Evolutionary conservation across 2,113 vertebrate genomes (phyloP).

Genomic region (Ploceus nigricollis): DNA sequence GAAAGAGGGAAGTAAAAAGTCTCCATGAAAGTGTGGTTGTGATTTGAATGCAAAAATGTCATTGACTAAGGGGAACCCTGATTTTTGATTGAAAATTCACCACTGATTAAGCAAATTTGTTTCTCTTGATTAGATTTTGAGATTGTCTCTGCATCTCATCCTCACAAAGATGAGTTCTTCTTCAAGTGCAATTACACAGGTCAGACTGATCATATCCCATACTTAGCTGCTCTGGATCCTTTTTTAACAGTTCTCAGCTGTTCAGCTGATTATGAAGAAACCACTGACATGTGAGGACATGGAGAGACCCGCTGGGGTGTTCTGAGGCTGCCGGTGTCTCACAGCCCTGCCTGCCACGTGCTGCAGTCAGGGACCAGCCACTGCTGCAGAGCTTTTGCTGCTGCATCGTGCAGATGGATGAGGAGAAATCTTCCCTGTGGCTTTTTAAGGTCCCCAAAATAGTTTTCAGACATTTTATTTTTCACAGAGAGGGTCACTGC

Average conservation of each 20-base stretch:
- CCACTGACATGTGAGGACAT: neutral
- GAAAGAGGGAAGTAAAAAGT: neutral
- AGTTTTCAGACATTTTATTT: neutral
- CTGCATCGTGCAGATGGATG: accelerated
- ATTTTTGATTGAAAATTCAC: neutral
- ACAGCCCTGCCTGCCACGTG: neutral
- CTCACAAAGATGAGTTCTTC: neutral
- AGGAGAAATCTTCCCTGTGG: neutral
- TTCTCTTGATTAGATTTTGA: neutral
- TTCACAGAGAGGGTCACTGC: neutral
- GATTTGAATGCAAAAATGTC: neutral
- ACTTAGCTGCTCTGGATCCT: neutral
- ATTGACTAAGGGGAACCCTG: neutral
- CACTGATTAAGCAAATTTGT: neutral
- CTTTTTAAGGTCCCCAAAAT: neutral
- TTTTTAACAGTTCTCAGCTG: neutral
- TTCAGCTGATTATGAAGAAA: neutral
- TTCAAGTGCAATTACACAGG: neutral
- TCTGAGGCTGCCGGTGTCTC: neutral
- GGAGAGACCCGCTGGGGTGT: neutral
- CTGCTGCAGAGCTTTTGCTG: neutral
- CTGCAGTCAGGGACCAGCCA: accelerated
- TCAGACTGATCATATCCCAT: neutral
- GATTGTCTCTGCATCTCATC: neutral
- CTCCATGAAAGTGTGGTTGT: neutral